Base-by-base conservation (phyloP, 2,113 vertebrate genomes). In the Oreochromis niloticus region DNA sequence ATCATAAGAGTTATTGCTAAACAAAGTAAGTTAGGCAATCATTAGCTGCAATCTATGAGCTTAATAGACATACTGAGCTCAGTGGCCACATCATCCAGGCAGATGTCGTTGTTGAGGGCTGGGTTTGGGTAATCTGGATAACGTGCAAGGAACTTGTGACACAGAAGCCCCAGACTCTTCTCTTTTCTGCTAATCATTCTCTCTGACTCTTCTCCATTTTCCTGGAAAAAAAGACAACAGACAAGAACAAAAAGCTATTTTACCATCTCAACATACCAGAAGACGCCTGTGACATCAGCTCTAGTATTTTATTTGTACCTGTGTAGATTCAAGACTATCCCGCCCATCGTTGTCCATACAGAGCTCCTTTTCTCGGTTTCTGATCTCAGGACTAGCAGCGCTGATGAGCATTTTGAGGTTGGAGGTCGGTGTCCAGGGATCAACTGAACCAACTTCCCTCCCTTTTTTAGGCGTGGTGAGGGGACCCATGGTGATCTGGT, bases 351-450 rank as follows among this genome's bases (percentile, higher is more conserved):
- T 79, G 71, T 90, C 96, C 34, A 89, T 48, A 88, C 92, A 96
- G 79, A 93, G 96, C 78, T 96, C 96, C 86, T 97, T 97, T 87
- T 99, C 98, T 81, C 98, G 93, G 96, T 96, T 98, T 92, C 98
- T 96, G 84, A 99, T 99, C 94, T 99, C 99, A 0, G 98, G 98
- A 93, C 98, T 99, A 22, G 98, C 98, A 0, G 98, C 99, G 4
- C 97, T 99, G 84, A 99, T 98, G 43, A 99, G 97, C 96, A 99
- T 98, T 92, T 99, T 99, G 3, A 99, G 95, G 95, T 99, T 99
- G 24, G 98, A 98, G 1, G 98, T 99, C 0, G 99, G 98, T 0
- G 98, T 99, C 98, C 98, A 99, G 43, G 99, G 98, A 17, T 99
- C 99, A 2, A 95, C 96, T 4, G 95, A 94, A 17, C 94, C 84